These are phyloP conservation scores for Turnix velox DNA, from an alignment of 2,113 vertebrate species.

Conservation along the genomic window DNA sequence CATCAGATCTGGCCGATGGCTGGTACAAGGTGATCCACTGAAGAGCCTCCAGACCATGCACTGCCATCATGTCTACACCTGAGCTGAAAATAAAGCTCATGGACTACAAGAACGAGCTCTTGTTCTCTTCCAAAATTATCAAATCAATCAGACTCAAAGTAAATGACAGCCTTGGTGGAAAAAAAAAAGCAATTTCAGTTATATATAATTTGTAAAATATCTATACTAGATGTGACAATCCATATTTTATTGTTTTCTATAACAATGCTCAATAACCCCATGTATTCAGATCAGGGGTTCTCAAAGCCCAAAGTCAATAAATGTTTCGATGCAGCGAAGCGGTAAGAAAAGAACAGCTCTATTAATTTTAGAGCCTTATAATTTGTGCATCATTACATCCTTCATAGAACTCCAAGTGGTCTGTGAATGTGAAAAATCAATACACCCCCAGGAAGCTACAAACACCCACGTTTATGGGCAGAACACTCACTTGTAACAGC, in stretches of 20 bases:
- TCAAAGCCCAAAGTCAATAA: not conserved
- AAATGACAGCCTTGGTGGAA: not conserved
- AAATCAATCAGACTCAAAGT: not conserved
- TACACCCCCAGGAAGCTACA: not conserved
- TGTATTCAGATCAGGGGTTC: not conserved
- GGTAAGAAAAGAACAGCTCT: accelerated
- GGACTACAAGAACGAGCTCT: not conserved
- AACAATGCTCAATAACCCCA: not conserved
- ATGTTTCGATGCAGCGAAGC: not conserved
- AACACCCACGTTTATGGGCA: accelerated
- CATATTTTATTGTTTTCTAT: not conserved
- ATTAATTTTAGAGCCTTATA: accelerated
- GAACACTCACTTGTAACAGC: slow-evolving; percentile 89
- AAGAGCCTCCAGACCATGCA: not conserved
- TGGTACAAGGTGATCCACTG: accelerated
- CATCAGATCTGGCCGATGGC: not conserved
- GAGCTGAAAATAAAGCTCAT: not conserved
- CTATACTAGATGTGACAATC: accelerated
- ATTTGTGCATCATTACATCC: not conserved
- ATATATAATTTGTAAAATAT: accelerated
- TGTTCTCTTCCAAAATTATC: not conserved
- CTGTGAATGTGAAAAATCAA: not conserved
- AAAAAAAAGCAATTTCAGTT: not conserved
- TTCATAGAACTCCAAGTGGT: accelerated
- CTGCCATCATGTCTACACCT: not conserved